Evolutionary conservation across 1,140 invertebrate genomes (phyloP).

Genomic region (Berghia stephanieae): DNA sequence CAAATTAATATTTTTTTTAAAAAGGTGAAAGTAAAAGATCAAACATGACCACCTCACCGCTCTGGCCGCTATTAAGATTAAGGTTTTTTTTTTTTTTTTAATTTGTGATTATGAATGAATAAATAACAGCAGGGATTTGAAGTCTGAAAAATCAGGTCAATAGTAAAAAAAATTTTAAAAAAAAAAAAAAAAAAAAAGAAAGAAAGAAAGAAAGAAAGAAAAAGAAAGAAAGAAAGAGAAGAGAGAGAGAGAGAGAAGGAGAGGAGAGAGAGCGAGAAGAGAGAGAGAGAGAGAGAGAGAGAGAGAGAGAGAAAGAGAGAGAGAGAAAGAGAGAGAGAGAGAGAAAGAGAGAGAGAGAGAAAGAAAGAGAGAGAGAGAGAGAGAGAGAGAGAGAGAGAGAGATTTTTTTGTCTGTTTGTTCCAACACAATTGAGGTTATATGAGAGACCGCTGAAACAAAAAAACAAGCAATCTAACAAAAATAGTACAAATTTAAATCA

Average conservation of each 20-base stretch:
- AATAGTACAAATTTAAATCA: too few relatives aligned
- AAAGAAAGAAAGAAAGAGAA: constrained; percentile 1
- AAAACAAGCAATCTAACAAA: too few relatives aligned
- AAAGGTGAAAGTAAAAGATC: background rate
- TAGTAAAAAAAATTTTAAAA: background rate
- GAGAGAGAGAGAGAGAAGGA: background rate
- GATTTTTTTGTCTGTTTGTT: too few relatives aligned
- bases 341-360: constrained; percentile 6
- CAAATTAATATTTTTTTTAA: background rate
- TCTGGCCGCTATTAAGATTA: too few relatives aligned
- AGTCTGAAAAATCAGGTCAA: background rate
- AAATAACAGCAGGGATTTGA: background rate
- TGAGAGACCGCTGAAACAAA: too few relatives aligned
- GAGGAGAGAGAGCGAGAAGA: background rate
- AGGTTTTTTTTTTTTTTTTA: too few relatives aligned
- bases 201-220: background rate
- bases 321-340: too few relatives aligned
- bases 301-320: too few relatives aligned
- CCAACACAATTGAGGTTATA: too few relatives aligned
- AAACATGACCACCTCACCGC: constrained; percentile 2
- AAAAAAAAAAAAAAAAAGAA: background rate
- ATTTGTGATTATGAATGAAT: background rate
- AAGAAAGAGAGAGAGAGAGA: too few relatives aligned
- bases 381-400: too few relatives aligned
- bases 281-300: too few relatives aligned